Base-by-base conservation (phyloP, 2,113 vertebrate species). In the Potamarius usumacintae region DNA sequence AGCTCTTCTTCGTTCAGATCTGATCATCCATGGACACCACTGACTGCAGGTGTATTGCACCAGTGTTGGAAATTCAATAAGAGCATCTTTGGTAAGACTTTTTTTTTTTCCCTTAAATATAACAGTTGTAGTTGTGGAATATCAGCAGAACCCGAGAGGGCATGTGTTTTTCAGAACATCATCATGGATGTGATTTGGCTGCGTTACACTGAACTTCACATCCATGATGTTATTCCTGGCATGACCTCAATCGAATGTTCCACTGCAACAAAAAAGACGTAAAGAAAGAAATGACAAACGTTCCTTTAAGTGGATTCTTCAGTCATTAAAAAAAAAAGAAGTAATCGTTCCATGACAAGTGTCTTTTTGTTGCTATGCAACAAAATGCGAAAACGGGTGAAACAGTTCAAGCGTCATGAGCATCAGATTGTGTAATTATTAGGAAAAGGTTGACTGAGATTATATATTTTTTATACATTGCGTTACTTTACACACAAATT, bases 301-400 rank as follows among this genome's bases (percentile, higher is more conserved):
- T 4, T 42, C 42, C 42, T 42, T 42, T 4, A 42, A 42, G 42
- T 42, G 42, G 42, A 42, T 42, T 42, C 10, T 9, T 53, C 52
- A 9, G 52, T 53, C 52, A 9, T 53, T 53, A 9, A 9, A 6
- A 67, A 12, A 67, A 71, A 48, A 52, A 77, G 25, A 52, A 55
- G 25, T 25, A 18, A 4, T 42, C 42, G 15, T 18, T 18, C 67
- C 15, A 8, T 22, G 25, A 27, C 14, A 79, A n/a, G 77, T 30
- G n/a, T 79, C 76, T 79, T 79, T 52, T 79, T 79, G 76, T 79
- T 79, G 76, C 76, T 79, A 79, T 27, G 76, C 50, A 17, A 78
- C 50, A 8, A 53, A 27, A 25, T 27, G 55, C 27, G 25, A 17
- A 8, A 15, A 48, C 25, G 25, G 25, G 12, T 78, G 50, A 78